Conservation (phyloP, 2,888 invertebrate genomes). For the Mantis religiosa region DNA sequence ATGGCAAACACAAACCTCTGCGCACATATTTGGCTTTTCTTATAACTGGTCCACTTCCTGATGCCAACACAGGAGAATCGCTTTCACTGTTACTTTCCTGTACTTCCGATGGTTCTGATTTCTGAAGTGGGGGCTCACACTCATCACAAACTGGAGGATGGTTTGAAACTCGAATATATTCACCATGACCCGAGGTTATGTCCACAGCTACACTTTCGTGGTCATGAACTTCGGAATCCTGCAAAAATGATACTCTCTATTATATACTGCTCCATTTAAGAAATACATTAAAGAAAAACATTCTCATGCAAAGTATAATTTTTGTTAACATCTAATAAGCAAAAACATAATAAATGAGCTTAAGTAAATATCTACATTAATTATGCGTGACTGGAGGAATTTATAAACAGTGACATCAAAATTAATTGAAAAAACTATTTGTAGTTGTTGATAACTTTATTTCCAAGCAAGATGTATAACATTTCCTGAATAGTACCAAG, state of each 20-base stretch:
- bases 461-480: too few species aligned
- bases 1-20: neutral
- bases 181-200: too few species aligned
- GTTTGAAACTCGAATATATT: neutral
- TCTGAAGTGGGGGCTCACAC: neutral
- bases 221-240: neutral
- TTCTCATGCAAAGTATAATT: neutral
- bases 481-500: too few species aligned
- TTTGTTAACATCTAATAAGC: too few species aligned
- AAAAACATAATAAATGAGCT: too few species aligned
- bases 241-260: neutral
- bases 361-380: too few species aligned
- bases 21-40: constrained; percentile 44
- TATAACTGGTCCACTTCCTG: constrained; percentile 42
- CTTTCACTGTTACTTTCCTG: neutral
- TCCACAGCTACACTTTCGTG: neutral
- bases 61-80: constrained; percentile 38
- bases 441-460: too few species aligned
- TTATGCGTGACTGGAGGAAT: too few species aligned
- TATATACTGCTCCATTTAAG: neutral
- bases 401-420: too few species aligned
- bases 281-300: neutral
- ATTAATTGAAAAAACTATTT: too few species aligned
- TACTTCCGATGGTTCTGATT: neutral
- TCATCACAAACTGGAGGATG: neutral